Conservation (phyloP, 1,140 invertebrate species). For the Drosophila mauritiana region DNA sequence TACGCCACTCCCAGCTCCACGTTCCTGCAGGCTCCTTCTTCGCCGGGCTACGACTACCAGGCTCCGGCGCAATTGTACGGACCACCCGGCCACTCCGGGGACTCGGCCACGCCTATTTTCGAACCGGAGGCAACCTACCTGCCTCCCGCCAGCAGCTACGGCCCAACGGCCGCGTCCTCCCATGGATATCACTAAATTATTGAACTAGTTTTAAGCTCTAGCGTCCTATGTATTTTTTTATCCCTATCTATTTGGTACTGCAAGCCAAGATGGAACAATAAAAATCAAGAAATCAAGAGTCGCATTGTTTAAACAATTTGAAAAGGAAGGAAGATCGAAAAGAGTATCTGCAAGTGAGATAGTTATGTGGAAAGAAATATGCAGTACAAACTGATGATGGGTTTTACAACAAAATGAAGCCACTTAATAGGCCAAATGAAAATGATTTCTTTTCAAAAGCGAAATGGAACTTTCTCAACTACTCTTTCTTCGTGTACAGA, state of each 20-base stretch:
- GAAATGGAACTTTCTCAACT: conserved; percentile 31
- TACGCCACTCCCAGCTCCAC: conserved; percentile 61
- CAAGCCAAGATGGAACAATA: conserved; percentile 20
- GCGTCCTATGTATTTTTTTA: conserved; percentile 14
- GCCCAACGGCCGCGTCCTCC: conserved; percentile 53
- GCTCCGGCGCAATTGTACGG: conserved; percentile 57
- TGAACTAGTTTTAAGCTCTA: conserved; percentile 12
- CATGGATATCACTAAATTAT: conserved; percentile 70
- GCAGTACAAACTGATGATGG: not conserved
- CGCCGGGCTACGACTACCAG: conserved; percentile 68
- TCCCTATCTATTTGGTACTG: conserved; percentile 20
- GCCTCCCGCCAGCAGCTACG: conserved; percentile 54
- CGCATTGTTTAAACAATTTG: not conserved
- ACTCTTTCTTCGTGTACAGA: not conserved
- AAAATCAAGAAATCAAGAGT: conserved; percentile 1
- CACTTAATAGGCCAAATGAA: not conserved
- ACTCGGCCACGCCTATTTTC: conserved; percentile 72
- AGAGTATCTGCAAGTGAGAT: not conserved
- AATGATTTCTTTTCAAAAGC: conserved; percentile 5
- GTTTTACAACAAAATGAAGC: not conserved
- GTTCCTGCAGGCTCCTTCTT: conserved; percentile 56
- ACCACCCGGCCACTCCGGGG: conserved; percentile 63
- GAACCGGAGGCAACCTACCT: conserved; percentile 69
- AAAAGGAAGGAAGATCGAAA: too few relatives aligned
- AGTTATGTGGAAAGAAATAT: not conserved